Percentiles rank a stretch among this genome's conserved stretches.
phyloP scores from a whole-genome alignment of 2,888 invertebrate species.

The Sycophila texana region DNA sequence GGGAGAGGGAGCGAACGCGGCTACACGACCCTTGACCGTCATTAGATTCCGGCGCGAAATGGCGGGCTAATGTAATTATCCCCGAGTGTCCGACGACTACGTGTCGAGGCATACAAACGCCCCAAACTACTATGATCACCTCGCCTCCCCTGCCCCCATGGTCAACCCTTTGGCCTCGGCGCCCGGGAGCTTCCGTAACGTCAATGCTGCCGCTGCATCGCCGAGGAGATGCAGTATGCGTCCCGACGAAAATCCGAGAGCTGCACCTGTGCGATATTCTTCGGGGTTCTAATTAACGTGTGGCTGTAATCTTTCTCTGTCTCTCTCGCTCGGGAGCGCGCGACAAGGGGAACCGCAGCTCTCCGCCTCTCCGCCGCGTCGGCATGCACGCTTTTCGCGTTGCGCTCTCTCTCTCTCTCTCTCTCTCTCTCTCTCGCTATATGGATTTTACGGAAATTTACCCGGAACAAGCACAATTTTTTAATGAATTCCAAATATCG shows the following conservation, averaged over 20 bases:
- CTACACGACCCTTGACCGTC: conserved; percentile 51
- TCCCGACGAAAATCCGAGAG: conserved; percentile 15
- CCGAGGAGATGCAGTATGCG: too few relatives aligned
- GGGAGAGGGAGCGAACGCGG: neutral
- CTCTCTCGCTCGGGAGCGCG: too few relatives aligned
- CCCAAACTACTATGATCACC: conserved; percentile 64
- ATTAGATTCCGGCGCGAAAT: conserved; percentile 58
- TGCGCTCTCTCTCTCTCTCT: too few relatives aligned
- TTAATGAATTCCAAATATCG: conserved; percentile 30
- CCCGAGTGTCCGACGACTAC: conserved; percentile 66
- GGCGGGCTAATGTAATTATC: conserved; percentile 69
- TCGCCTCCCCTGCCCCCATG: conserved; percentile 23
- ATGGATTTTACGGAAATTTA: neutral
- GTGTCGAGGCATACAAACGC: conserved; percentile 66
- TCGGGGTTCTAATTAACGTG: conserved; percentile 23
- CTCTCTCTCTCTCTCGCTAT: too few relatives aligned
- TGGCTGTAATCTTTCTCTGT: neutral
- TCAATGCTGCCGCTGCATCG: neutral
- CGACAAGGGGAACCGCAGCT: too few relatives aligned
- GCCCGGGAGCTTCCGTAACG: neutral
- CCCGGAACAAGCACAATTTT: conserved; percentile 22
- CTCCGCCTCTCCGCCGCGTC: too few relatives aligned
- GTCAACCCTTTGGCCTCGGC: neutral
- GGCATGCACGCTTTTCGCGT: too few relatives aligned
- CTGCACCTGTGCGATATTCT: conserved; percentile 41